Conservation (phyloP, 2,888 invertebrate genomes). For the Pseudanteris insignis region DNA sequence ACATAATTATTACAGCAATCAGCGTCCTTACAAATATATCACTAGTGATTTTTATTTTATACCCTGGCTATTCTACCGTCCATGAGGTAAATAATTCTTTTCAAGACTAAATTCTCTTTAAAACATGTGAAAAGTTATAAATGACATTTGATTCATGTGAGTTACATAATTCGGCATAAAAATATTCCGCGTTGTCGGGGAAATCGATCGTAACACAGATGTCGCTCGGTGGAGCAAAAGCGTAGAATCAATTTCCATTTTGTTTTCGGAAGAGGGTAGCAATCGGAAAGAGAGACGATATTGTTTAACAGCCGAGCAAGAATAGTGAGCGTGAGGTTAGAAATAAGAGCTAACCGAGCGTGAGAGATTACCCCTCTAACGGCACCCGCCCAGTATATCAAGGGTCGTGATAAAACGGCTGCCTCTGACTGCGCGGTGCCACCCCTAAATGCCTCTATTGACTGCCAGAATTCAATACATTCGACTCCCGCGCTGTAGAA, state of each 20-base stretch:
- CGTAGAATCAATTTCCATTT: constrained; percentile 32
- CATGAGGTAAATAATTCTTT: too few species aligned
- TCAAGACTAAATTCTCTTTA: too few species aligned
- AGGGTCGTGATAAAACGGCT: constrained; percentile 65
- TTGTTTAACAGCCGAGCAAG: constrained; percentile 34
- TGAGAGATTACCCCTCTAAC: constrained; percentile 67
- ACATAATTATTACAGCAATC: too few species aligned
- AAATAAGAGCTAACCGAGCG: constrained; percentile 66
- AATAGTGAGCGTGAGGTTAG: constrained; percentile 58
- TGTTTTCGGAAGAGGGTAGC: constrained; percentile 34
- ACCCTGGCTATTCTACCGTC: too few species aligned
- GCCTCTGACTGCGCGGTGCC: constrained; percentile 61
- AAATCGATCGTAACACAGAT: not conserved
- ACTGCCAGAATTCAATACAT: constrained; percentile 66
- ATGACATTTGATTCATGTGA: too few species aligned
- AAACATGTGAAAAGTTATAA: too few species aligned
- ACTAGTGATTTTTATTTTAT: too few species aligned
- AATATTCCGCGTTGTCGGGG: too few species aligned
- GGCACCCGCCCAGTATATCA: constrained; percentile 66
- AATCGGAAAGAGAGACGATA: constrained; percentile 41
- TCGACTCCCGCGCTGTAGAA: constrained; percentile 60
- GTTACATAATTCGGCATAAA: too few species aligned
- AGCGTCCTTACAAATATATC: too few species aligned
- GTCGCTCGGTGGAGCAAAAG: not conserved
- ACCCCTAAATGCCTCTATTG: constrained; percentile 66